Percentiles rank a stretch among this genome's conserved stretches.
Evolutionary conservation across 1,140 invertebrate genomes (phyloP).

Genomic region (Bacillus rossius): DNA sequence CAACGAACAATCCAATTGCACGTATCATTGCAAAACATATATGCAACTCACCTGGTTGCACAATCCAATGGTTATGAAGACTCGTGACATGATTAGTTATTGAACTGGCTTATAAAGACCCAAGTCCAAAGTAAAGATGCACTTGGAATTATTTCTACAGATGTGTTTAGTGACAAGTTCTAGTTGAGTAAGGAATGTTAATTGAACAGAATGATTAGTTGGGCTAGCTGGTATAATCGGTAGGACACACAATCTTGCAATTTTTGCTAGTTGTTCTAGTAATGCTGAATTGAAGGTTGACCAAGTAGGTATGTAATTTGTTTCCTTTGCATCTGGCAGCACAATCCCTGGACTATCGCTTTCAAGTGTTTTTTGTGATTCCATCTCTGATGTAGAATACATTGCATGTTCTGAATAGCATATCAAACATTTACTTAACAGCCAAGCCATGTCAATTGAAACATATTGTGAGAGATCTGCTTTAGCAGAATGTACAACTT

Average conservation of each 20-base stretch:
- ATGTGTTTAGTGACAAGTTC: slow-evolving; percentile 3
- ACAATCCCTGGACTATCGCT: not conserved
- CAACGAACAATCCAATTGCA: slow-evolving; percentile 3
- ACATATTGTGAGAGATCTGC: not conserved
- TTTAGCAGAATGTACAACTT: not conserved
- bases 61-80: not conserved
- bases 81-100: slow-evolving; percentile 1
- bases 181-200: slow-evolving; percentile 6
- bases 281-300: slow-evolving; percentile 2
- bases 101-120: not conserved
- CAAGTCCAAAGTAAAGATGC: not conserved
- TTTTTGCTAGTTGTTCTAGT: not conserved
- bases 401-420: not conserved
- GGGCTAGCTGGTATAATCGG: not conserved
- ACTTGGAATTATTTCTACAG: not conserved
- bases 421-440: not conserved
- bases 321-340: not conserved
- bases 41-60: slow-evolving; percentile 5
- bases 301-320: not conserved
- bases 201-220: not conserved
- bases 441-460: not conserved
- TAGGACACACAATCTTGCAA: not conserved
- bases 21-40: not conserved
- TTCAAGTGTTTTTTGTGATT: not conserved
- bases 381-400: not conserved